A percentile compares a stretch with the other conserved stretches of the same genome.
Conservation (phyloP, 1,140 invertebrate genomes). For the Bombus confusus region DNA sequence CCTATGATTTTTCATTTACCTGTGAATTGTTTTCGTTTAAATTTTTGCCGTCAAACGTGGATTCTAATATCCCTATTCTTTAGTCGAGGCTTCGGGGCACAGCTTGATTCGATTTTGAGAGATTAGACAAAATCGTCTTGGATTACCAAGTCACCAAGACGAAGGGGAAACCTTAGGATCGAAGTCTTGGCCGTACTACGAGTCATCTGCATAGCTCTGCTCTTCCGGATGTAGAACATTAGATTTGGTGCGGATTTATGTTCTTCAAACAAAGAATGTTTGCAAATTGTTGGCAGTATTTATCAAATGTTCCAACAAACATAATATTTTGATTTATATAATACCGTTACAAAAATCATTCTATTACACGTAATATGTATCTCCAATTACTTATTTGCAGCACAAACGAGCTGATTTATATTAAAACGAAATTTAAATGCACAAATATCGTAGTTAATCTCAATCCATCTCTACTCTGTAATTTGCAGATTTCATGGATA, state of each 20-base stretch:
- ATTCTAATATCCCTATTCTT: conserved; percentile 39
- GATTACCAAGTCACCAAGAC: conserved; percentile 75
- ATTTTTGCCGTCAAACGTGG: background rate
- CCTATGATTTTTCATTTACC: background rate
- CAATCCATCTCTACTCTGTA: too few relatives aligned
- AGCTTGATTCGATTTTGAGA: conserved; percentile 71
- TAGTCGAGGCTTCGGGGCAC: conserved; percentile 65
- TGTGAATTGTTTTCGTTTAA: background rate
- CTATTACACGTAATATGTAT: too few relatives aligned
- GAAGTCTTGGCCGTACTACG: conserved; percentile 63
- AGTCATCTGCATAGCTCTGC: conserved; percentile 70
- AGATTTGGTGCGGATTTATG: conserved; percentile 20
- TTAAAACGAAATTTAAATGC: too few relatives aligned
- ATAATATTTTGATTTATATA: background rate
- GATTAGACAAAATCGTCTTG: conserved; percentile 73
- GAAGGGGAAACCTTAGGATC: conserved; percentile 77
- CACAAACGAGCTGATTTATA: too few relatives aligned
- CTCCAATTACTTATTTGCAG: too few relatives aligned
- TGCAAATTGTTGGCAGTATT: background rate
- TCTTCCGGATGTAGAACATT: conserved; percentile 42
- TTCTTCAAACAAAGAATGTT: background rate
- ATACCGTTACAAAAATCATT: background rate
- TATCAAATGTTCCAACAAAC: background rate
- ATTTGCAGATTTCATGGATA: too few relatives aligned
- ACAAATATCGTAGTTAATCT: too few relatives aligned